Percentiles rank a stretch among this genome's conserved stretches.
phyloP scores from a whole-genome alignment of 37 sponge, comb jelly and placozoan species.

The Theonella swinhoei region DNA sequence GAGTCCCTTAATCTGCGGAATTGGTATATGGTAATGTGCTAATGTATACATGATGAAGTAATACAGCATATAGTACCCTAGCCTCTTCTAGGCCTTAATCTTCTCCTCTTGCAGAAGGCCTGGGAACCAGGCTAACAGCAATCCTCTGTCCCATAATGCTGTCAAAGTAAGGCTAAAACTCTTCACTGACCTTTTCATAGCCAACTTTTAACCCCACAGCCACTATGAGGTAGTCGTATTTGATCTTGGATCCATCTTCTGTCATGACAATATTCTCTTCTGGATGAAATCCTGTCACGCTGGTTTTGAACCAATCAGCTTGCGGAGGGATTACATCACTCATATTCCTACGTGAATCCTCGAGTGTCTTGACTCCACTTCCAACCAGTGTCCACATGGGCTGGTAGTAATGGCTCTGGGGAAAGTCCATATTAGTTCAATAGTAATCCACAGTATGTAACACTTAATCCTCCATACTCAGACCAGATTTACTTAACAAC shows the following conservation, averaged over 20 bases:
- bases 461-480: too few species aligned
- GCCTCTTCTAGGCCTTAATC: too few species aligned
- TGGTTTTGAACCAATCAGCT: conserved; percentile 51
- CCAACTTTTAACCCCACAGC: conserved; percentile 78
- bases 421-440: background rate
- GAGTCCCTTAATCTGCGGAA: conserved; percentile 65
- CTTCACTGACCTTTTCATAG: conserved; percentile 68
- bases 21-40: background rate
- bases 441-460: background rate
- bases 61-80: too few species aligned
- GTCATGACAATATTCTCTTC: conserved; percentile 64
- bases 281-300: conserved; percentile 70
- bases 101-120: too few species aligned
- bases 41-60: background rate
- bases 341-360: conserved; percentile 51
- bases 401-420: conserved; percentile 86
- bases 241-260: conserved; percentile 45
- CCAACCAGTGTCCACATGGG: conserved; percentile 95
- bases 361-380: conserved; percentile 66
- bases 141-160: too few species aligned
- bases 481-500: too few species aligned
- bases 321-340: conserved; percentile 61
- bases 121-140: too few species aligned
- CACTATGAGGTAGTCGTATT: conserved; percentile 85
- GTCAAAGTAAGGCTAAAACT: too few species aligned